Base-by-base conservation (phyloP, 2,797 vertebrate species). In the Bucorvus abyssinicus region DNA sequence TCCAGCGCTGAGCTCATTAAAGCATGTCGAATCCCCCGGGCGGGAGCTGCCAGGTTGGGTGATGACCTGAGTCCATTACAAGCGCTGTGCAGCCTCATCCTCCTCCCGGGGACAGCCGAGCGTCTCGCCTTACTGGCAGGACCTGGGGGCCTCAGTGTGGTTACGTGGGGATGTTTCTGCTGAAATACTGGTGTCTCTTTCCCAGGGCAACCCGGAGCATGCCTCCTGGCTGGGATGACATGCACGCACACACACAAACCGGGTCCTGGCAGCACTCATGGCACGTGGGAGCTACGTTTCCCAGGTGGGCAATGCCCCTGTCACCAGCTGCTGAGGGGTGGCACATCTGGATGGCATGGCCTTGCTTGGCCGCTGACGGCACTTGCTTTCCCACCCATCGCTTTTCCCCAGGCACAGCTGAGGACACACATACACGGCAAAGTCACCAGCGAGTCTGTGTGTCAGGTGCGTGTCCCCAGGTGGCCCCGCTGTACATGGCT, bases 401-500 rank as follows among this genome's bases (percentile, higher is more conserved):
- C 71, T 88, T 30, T 42, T 57, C 40, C 30, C 40, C 74, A 68
- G 76, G 26, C 29, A 8, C 67, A 65, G 49, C 53, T 45, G 81
- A 86, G 47, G 50, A 23, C n/a, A 16, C 24, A 8, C 8, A 1
- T 12, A 55, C 22, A 19, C 15, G 34, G 30, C 36, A n/a, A 29
- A 8, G 50, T 6, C 64, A 53, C 63, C 5, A 9, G 17, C 23
- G 59, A 26, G 61, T 26, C 38, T 23, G 0, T 6, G 34, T 53
- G 73, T 27, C 60, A 26, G 49, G 49, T 22, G 6, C 5, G 0
- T 3, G 17, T 50, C 44, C 67, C 67, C 60, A 24, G 0, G 44
- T 3, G 6, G 42, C 24, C 16, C 0, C 2, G 1, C 14, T 21
- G 70, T 49, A 27, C 0, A 1, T 19, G 42, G 29, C 26, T 71